Evolutionary conservation across 2,888 invertebrate species (phyloP).

Genomic region (Heteropelma amictum): DNA sequence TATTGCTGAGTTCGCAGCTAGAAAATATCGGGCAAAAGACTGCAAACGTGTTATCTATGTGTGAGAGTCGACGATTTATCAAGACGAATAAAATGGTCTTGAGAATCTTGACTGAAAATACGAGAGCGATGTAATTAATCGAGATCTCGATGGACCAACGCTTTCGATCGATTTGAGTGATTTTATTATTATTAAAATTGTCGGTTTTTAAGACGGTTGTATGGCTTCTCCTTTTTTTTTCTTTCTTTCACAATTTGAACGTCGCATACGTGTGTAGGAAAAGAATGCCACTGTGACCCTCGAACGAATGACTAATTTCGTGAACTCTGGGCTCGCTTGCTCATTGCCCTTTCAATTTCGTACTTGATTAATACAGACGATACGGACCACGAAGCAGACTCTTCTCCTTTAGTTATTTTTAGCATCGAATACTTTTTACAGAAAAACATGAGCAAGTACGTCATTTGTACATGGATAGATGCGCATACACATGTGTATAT

Average conservation of each 20-base stretch:
- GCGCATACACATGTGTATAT: background rate
- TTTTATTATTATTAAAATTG: too few species aligned
- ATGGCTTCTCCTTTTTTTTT: background rate
- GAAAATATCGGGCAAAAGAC: too few species aligned
- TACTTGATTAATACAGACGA: slow-evolving; percentile 33
- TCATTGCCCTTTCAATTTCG: slow-evolving; percentile 51
- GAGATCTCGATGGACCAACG: too few species aligned
- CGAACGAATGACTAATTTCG: slow-evolving; percentile 50
- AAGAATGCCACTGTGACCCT: slow-evolving; percentile 19
- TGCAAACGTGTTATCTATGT: too few species aligned
- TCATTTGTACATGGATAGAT: background rate
- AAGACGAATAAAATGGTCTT: too few species aligned
- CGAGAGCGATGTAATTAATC: background rate
- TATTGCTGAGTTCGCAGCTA: too few species aligned
- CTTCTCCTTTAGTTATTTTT: slow-evolving; percentile 25
- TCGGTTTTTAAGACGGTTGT: too few species aligned
- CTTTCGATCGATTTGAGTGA: too few species aligned
- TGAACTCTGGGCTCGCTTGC: slow-evolving; percentile 19
- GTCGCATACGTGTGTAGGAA: background rate
- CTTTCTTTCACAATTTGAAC: background rate
- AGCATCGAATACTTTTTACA: slow-evolving; percentile 22
- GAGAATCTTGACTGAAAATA: too few species aligned
- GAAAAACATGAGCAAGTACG: slow-evolving; percentile 3
- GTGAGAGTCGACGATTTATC: too few species aligned
- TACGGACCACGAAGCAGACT: slow-evolving; percentile 30